Evolutionary conservation across 2,888 invertebrate genomes (phyloP).

Genomic region (Parnassius apollo): DNA sequence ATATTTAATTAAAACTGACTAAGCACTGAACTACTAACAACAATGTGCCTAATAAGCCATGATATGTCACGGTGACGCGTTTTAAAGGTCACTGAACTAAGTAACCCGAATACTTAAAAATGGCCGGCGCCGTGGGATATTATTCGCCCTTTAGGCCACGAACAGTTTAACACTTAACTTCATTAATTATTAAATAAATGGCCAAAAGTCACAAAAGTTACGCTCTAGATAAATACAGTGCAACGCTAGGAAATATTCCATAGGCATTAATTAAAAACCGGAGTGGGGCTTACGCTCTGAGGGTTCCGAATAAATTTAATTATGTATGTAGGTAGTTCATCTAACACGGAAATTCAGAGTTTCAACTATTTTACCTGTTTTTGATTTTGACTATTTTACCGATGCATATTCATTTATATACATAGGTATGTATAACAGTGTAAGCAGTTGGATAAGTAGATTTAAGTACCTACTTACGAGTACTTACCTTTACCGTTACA

Average conservation of each 20-base stretch:
- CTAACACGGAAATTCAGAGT: too few species aligned
- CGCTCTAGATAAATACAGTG: constrained; percentile 6
- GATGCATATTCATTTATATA: too few species aligned
- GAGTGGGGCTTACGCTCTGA: too few species aligned
- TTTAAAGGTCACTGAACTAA: constrained; percentile 27
- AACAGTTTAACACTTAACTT: constrained; percentile 9
- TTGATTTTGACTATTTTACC: too few species aligned
- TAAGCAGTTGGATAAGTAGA: too few species aligned
- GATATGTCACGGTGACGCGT: constrained; percentile 13
- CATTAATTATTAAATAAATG: constrained; percentile 18
- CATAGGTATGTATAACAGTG: too few species aligned
- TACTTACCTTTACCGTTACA: too few species aligned
- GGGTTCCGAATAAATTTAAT: too few species aligned
- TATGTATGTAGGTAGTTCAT: too few species aligned
- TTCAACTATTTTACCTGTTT: too few species aligned
- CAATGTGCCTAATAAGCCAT: constrained; percentile 21
- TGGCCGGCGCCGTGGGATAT: constrained; percentile 17
- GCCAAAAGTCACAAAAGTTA: not conserved
- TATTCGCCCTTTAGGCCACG: constrained; percentile 11
- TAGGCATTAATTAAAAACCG: not conserved
- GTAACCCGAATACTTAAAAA: constrained; percentile 27
- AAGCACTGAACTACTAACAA: constrained; percentile 9
- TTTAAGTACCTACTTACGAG: too few species aligned
- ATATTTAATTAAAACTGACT: not conserved
- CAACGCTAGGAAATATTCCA: not conserved